Evolutionary conservation across 2,888 invertebrate species (phyloP).

Genomic region (Callyntrura guangdongensis): DNA sequence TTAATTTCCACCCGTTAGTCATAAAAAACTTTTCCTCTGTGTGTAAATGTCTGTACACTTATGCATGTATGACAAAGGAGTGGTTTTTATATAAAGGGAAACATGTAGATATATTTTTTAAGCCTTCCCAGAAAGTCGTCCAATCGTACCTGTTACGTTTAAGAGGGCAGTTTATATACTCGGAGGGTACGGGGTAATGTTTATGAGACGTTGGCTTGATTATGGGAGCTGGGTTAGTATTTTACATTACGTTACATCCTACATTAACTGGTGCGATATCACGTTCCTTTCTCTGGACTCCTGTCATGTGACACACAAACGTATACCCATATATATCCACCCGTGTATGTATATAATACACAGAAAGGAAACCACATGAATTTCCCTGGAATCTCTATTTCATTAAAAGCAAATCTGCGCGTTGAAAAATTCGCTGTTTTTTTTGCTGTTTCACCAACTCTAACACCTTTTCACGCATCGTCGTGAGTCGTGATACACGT

Average conservation of each 20-base stretch:
- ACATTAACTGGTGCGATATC: background rate
- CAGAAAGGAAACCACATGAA: conserved; percentile 2
- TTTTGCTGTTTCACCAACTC: background rate
- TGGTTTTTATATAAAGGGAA: too few species aligned
- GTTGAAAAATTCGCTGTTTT: background rate
- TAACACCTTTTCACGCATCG: too few species aligned
- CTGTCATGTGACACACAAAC: background rate
- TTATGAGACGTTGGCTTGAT: too few species aligned
- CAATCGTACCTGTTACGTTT: too few species aligned
- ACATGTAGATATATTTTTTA: too few species aligned
- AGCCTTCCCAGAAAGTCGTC: too few species aligned
- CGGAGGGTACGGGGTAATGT: too few species aligned
- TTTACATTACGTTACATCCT: background rate
- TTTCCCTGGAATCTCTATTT: conserved; percentile 13
- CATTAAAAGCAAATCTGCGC: background rate
- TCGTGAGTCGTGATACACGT: too few species aligned
- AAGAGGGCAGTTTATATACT: too few species aligned
- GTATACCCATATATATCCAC: too few species aligned
- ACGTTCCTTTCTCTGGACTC: background rate
- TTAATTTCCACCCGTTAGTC: background rate
- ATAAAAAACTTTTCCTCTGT: background rate
- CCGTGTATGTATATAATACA: too few species aligned
- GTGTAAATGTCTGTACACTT: background rate
- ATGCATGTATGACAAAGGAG: background rate
- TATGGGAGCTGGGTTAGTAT: background rate